Conservation (phyloP, 2,797 vertebrate species). For the Characodon lateralis region DNA sequence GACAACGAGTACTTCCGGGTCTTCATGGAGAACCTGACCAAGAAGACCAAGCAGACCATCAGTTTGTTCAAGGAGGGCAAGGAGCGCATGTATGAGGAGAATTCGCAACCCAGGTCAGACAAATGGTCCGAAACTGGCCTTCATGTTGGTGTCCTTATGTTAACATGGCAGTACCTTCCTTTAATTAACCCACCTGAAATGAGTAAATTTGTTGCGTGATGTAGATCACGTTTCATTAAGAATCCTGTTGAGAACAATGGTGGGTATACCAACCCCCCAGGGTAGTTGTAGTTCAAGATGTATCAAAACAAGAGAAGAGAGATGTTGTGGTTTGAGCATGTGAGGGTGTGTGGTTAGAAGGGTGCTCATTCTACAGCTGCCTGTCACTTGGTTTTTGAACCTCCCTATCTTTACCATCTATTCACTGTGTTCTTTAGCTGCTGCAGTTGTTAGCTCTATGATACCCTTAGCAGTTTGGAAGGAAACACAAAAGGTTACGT, state of each 20-base stretch:
- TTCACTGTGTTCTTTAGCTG: conserved; percentile 36
- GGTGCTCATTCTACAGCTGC: conserved; percentile 62
- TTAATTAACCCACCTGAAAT: background rate
- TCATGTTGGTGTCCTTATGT: background rate
- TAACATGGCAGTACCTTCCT: background rate
- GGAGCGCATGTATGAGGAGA: conserved; percentile 98
- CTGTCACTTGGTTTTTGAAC: conserved; percentile 48
- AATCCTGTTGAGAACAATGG: conserved; percentile 32
- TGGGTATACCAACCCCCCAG: conserved; percentile 11
- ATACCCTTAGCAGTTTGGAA: conserved; percentile 1
- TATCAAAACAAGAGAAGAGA: conserved; percentile 47
- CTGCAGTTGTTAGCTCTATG: conserved; percentile 2
- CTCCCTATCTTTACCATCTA: conserved; percentile 50
- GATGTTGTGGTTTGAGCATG: conserved; percentile 67
- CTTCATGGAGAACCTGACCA: conserved; percentile 98
- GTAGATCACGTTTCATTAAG: conserved; percentile 15
- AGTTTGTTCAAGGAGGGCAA: conserved; percentile 99
- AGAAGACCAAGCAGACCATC: conserved; percentile 99
- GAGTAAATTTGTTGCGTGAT: conserved; percentile 3
- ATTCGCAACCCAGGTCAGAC: conserved; percentile 95
- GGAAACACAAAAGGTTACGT: conserved; percentile 4
- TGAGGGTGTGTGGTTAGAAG: conserved; percentile 64
- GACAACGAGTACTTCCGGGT: conserved; percentile 98
- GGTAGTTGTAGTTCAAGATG: conserved; percentile 45
- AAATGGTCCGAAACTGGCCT: background rate